phyloP scores from a whole-genome alignment of 2,797 vertebrate species.

The Eulemur rubriventer region DNA sequence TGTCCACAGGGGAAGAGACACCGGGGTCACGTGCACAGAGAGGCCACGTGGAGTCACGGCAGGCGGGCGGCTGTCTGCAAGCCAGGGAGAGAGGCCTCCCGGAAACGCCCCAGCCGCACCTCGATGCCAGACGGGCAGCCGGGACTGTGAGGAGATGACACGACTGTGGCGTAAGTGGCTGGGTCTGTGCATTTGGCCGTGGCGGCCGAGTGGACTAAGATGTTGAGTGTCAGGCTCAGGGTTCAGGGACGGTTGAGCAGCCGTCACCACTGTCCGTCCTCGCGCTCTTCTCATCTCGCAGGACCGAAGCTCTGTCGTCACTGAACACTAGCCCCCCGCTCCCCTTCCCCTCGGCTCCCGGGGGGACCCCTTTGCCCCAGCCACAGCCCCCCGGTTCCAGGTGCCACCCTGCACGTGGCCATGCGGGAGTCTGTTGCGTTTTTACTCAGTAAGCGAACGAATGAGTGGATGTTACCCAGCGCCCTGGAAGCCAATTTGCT shows the following conservation, averaged over 20 bases:
- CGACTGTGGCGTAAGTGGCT: too few relatives aligned
- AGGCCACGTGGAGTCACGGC: not conserved
- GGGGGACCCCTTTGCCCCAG: not conserved
- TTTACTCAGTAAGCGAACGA: not conserved
- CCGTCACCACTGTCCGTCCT: not conserved
- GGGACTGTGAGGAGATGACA: too few relatives aligned
- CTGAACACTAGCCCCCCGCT: not conserved
- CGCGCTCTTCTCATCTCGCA: not conserved
- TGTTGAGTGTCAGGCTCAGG: not conserved
- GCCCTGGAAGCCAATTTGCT: not conserved
- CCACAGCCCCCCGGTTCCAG: not conserved
- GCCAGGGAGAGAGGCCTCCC: not conserved
- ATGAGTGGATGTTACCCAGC: accelerated
- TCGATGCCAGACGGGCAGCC: too few relatives aligned
- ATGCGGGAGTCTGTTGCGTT: not conserved
- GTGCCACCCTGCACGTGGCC: not conserved
- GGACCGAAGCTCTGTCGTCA: not conserved
- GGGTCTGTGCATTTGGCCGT: not conserved
- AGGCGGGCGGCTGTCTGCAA: not conserved
- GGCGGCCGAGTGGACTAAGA: not conserved
- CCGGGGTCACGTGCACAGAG: not conserved
- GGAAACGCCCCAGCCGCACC: not conserved
- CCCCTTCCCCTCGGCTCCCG: too few relatives aligned
- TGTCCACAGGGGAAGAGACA: not conserved
- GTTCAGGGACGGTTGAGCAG: not conserved